These are phyloP conservation scores for Macrophya alboannulata DNA, from an alignment of 2,888 invertebrate genomes.

Conservation along the genomic window DNA sequence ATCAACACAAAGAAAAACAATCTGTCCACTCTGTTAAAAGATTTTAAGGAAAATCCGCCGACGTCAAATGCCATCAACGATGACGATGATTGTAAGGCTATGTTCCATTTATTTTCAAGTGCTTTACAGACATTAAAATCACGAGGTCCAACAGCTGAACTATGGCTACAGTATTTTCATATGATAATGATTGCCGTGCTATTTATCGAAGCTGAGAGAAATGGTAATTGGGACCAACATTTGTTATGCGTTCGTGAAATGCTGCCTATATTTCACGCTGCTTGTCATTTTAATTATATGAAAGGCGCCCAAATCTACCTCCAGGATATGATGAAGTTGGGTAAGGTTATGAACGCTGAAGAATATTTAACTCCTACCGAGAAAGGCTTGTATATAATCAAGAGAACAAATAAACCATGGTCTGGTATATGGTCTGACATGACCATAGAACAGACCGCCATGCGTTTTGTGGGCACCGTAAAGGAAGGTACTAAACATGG, in stretches of 20 bases:
- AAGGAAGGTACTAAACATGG: slow-evolving; percentile 11
- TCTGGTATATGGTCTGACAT: too few relatives aligned
- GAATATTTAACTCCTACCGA: too few relatives aligned
- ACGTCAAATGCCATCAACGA: background rate
- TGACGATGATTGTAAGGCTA: slow-evolving; percentile 6
- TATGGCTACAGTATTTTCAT: slow-evolving; percentile 19
- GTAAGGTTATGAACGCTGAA: too few relatives aligned
- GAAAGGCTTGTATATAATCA: too few relatives aligned
- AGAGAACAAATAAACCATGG: too few relatives aligned
- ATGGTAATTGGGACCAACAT: slow-evolving; percentile 60
- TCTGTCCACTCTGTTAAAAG: too few relatives aligned
- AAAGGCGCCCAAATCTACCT: slow-evolving; percentile 61
- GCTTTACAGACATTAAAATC: slow-evolving; percentile 9
- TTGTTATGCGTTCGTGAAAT: slow-evolving; percentile 61
- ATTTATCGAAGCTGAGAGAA: slow-evolving; percentile 5
- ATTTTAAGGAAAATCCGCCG: too few relatives aligned
- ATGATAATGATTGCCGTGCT: slow-evolving; percentile 13
- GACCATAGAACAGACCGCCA: too few relatives aligned
- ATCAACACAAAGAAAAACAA: too few relatives aligned
- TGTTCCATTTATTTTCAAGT: slow-evolving; percentile 14
- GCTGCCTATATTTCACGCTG: slow-evolving; percentile 62
- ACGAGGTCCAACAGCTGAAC: slow-evolving; percentile 14
- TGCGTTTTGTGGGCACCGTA: background rate
- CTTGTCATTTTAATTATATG: slow-evolving; percentile 66
- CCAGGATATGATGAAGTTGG: too few relatives aligned